A percentile compares a stretch with the other conserved stretches of the same genome.
Evolutionary conservation across 2,888 invertebrate genomes (phyloP).

Genomic region (Spodoptera exigua): DNA sequence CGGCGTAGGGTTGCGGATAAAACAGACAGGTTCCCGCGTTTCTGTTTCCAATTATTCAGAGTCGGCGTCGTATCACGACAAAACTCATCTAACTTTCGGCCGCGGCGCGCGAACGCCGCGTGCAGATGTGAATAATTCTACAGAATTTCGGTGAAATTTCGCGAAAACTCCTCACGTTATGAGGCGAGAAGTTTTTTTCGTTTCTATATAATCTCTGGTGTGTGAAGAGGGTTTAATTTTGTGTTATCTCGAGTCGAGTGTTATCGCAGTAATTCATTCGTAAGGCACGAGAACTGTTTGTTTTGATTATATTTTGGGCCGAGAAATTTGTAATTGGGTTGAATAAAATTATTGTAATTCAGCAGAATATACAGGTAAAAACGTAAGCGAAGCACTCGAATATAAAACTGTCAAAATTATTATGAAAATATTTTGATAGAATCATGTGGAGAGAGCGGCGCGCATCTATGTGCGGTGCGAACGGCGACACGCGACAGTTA

Average conservation of each 20-base stretch:
- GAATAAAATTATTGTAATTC: conserved; percentile 5
- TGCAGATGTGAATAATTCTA: conserved; percentile 70
- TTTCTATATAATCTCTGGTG: conserved; percentile 49
- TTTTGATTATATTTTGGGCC: conserved; percentile 50
- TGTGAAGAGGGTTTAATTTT: conserved; percentile 56
- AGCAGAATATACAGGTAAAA: conserved; percentile 5
- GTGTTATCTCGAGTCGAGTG: conserved; percentile 50
- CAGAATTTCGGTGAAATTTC: conserved; percentile 55
- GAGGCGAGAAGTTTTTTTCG: conserved; percentile 57
- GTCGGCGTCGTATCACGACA: conserved; percentile 63
- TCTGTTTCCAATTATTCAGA: conserved; percentile 74
- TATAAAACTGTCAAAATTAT: background rate
- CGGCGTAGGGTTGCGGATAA: conserved; percentile 42
- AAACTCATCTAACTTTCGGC: conserved; percentile 79
- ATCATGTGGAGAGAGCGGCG: background rate
- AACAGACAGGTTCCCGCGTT: conserved; percentile 59
- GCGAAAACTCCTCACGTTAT: conserved; percentile 58
- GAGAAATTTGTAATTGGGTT: conserved; percentile 23
- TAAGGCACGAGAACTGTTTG: conserved; percentile 33
- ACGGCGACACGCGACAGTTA: conserved; percentile 7
- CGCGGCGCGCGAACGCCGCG: conserved; percentile 56
- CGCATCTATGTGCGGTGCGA: conserved; percentile 4
- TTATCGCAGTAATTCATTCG: conserved; percentile 50
- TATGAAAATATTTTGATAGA: conserved; percentile 3
- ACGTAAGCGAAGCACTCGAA: background rate